Percentiles rank a stretch among this genome's conserved stretches.
Evolutionary conservation across 2,888 invertebrate genomes (phyloP).

Genomic region (Ophion ellenae): DNA sequence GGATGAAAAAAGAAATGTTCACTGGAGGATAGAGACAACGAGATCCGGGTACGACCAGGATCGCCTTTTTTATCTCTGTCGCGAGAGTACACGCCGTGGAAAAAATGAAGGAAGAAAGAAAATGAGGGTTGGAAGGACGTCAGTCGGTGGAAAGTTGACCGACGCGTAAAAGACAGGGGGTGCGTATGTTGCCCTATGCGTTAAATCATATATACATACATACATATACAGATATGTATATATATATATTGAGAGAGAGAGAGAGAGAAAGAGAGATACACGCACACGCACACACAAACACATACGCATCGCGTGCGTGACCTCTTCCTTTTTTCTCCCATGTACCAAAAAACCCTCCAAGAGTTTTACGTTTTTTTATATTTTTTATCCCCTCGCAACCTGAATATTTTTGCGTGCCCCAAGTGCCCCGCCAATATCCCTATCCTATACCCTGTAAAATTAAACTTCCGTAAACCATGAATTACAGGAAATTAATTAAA

Average conservation of each 20-base stretch:
- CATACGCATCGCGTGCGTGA: conserved; percentile 26
- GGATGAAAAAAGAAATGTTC: too few species aligned
- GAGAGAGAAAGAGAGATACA: neutral
- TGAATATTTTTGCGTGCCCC: conserved; percentile 22
- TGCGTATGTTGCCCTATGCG: conserved; percentile 63
- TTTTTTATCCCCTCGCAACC: conserved; percentile 38
- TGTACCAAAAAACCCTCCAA: conserved; percentile 39
- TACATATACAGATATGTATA: too few species aligned
- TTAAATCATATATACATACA: conserved; percentile 30
- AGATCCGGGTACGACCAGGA: conserved; percentile 44
- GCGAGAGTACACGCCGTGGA: conserved; percentile 30
- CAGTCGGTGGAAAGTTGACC: conserved; percentile 68
- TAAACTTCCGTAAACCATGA: conserved; percentile 1
- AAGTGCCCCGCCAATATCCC: conserved; percentile 2
- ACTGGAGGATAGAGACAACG: neutral
- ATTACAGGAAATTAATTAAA: conserved; percentile 5
- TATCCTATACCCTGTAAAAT: conserved; percentile 16
- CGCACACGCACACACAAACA: conserved; percentile 1
- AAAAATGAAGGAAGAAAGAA: conserved; percentile 30
- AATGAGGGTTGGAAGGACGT: conserved; percentile 68
- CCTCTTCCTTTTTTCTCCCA: conserved; percentile 37
- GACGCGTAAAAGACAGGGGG: conserved; percentile 71
- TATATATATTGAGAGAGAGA: too few species aligned
- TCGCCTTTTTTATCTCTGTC: conserved; percentile 24
- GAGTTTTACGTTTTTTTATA: conserved; percentile 1